Evolutionary conservation across 2,113 vertebrate species (phyloP).

Genomic region (Peucedramus taeniatus): DNA sequence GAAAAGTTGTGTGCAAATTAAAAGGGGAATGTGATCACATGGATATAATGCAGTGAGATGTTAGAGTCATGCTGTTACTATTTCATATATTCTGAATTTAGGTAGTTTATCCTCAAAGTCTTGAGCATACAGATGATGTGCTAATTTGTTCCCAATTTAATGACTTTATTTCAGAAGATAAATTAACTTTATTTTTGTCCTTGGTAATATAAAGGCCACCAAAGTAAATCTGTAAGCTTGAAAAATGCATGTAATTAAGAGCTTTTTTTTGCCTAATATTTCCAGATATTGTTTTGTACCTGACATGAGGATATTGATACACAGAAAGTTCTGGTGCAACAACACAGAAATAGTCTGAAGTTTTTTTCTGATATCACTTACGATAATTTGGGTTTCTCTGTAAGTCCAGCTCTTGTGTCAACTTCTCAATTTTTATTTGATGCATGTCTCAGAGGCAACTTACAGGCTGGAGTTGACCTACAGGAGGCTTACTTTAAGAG

Average conservation of each 20-base stretch:
- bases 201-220: not conserved
- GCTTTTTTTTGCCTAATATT: not conserved
- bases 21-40: not conserved
- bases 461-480: not conserved
- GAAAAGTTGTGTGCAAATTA: not conserved
- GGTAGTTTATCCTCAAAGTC: not conserved
- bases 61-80: not conserved
- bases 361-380: not conserved
- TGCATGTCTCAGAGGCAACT: not conserved
- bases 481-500: not conserved
- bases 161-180: not conserved
- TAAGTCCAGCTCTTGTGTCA: not conserved
- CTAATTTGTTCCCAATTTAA: not conserved
- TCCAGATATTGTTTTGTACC: not conserved
- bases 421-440: not conserved
- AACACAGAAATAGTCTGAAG: not conserved
- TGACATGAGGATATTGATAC: fast-evolving
- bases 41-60: not conserved
- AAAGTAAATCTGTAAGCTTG: not conserved
- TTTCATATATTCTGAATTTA: not conserved
- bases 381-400: not conserved
- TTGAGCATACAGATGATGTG: not conserved
- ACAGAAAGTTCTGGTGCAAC: not conserved
- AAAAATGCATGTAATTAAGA: not conserved
- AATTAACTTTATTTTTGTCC: not conserved